phyloP scores from a whole-genome alignment of 2,113 vertebrate species.

The Hiodon tergisus region DNA sequence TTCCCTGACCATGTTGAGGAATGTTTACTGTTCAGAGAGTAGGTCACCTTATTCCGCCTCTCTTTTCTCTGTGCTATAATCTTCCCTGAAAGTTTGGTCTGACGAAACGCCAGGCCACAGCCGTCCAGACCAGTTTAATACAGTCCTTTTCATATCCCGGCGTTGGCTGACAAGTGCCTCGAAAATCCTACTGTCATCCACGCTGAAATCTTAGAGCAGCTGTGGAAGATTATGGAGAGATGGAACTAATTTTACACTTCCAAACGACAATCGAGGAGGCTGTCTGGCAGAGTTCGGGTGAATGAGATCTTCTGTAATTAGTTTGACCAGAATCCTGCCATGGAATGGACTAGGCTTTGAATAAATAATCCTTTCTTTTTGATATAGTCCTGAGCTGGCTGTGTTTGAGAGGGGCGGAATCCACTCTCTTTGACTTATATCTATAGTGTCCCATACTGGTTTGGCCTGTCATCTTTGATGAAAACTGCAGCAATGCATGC shows the following conservation, averaged over 20 bases:
- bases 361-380: constrained; percentile 10
- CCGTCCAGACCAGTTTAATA: background rate
- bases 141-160: background rate
- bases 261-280: constrained; percentile 2
- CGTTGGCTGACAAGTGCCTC: background rate
- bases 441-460: background rate
- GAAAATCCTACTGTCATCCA: constrained; percentile 17
- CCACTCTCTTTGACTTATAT: background rate
- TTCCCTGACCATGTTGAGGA: background rate
- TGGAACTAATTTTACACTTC: constrained; percentile 21
- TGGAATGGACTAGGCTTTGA: constrained; percentile 9
- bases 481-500: background rate
- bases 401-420: background rate
- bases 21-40: background rate
- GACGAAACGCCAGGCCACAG: background rate
- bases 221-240: constrained; percentile 6
- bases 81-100: background rate
- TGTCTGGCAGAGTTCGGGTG: constrained; percentile 6
- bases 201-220: constrained; percentile 15
- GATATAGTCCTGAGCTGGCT: background rate
- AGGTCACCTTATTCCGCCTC: background rate
- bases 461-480: background rate
- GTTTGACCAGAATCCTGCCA: constrained; percentile 21
- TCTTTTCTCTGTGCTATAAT: background rate
- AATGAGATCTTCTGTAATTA: constrained; percentile 10